These are phyloP conservation scores for Eupithecia centaureata DNA, from an alignment of 2,888 invertebrate genomes.

Conservation along the genomic window DNA sequence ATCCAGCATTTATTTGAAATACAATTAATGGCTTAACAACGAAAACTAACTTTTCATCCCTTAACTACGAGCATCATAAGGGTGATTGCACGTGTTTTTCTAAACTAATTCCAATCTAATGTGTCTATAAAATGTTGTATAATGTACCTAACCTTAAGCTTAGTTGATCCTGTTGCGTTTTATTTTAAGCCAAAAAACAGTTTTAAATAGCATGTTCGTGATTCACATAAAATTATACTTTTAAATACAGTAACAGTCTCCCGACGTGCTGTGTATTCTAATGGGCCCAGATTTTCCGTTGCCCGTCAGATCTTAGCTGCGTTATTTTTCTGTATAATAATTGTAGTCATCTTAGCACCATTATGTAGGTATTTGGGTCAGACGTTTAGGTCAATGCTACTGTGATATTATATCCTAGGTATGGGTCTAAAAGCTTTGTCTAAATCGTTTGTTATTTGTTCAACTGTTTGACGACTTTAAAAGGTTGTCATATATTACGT, in stretches of 20 bases:
- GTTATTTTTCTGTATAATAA: conserved; percentile 21
- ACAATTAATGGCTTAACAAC: too few species aligned
- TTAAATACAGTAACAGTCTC: conserved; percentile 14
- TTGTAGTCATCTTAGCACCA: conserved; percentile 20
- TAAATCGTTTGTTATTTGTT: neutral
- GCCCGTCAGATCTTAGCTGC: conserved; percentile 6
- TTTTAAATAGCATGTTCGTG: neutral
- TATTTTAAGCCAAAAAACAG: neutral
- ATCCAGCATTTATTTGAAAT: too few species aligned
- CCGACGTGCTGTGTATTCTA: conserved; percentile 21
- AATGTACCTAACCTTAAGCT: neutral
- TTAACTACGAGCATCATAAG: neutral
- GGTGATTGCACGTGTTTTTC: neutral
- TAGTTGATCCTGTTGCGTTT: conserved; percentile 1
- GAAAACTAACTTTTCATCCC: neutral
- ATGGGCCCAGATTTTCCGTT: conserved; percentile 24
- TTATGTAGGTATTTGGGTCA: conserved; percentile 28
- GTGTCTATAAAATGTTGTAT: neutral
- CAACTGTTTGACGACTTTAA: neutral
- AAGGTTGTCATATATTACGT: neutral
- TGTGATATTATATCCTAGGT: conserved; percentile 14
- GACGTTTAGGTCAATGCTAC: conserved; percentile 30
- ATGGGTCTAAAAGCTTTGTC: conserved; percentile 19
- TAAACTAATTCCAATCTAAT: neutral
- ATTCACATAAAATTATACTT: conserved; percentile 28